A percentile compares a stretch with the other conserved stretches of the same genome.
phyloP scores from a whole-genome alignment of 1,140 invertebrate species.

The Drosophila gunungcola region DNA sequence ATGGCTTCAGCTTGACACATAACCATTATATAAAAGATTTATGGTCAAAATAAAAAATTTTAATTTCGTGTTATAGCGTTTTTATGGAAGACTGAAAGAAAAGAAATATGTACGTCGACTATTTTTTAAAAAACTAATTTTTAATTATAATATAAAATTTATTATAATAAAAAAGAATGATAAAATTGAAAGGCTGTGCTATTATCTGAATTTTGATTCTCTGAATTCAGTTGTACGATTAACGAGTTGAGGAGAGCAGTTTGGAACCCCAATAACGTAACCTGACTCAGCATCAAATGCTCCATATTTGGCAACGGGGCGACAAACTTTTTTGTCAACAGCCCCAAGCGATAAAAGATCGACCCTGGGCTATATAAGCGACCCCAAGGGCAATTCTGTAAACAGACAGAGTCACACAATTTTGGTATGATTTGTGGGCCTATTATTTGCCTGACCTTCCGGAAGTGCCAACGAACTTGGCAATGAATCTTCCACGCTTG shows the following conservation, averaged over 20 bases:
- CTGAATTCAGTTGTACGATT: background rate
- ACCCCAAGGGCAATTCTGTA: constrained; percentile 56
- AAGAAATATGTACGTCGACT: too few relatives aligned
- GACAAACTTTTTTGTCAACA: constrained; percentile 56
- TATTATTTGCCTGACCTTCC: constrained; percentile 49
- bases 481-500: constrained; percentile 65
- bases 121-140: too few relatives aligned
- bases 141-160: too few relatives aligned
- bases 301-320: constrained; percentile 27
- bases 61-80: too few relatives aligned
- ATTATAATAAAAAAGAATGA: background rate
- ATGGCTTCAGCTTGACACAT: too few relatives aligned
- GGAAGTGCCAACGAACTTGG: constrained; percentile 75
- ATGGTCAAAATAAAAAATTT: too few relatives aligned
- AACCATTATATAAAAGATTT: too few relatives aligned
- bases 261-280: background rate
- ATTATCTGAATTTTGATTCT: too few relatives aligned
- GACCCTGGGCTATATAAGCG: constrained; percentile 58
- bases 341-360: constrained; percentile 26
- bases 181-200: background rate
- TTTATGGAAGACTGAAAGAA: too few relatives aligned
- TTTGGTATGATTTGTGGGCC: constrained; percentile 54
- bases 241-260: constrained; percentile 14
- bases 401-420: constrained; percentile 26
- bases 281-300: constrained; percentile 20